A percentile compares a stretch with the other conserved stretches of the same genome.
Conservation (phyloP, 2,113 vertebrate genomes). For the Saguinus midas region DNA sequence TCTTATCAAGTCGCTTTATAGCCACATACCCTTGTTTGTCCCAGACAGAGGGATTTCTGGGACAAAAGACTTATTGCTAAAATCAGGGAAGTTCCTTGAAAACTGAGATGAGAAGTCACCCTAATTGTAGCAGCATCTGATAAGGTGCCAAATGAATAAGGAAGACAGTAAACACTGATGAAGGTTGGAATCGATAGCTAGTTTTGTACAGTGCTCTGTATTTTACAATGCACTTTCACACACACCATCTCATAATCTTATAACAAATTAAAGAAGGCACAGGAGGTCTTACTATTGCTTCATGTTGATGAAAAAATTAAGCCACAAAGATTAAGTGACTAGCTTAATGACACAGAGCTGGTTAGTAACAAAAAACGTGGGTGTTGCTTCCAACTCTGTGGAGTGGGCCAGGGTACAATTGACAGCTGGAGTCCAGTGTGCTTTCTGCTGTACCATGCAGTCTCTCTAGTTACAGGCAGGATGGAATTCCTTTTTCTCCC, state of each 20-base stretch:
- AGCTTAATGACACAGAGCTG: background rate
- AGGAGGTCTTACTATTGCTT: background rate
- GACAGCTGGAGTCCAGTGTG: background rate
- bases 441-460: background rate
- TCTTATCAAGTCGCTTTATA: background rate
- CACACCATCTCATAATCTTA: background rate
- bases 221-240: background rate
- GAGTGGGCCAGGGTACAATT: background rate
- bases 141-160: background rate
- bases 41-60: background rate
- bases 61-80: background rate
- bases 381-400: background rate
- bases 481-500: background rate
- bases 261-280: constrained; percentile 7
- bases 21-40: background rate
- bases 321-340: background rate
- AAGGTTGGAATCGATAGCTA: background rate
- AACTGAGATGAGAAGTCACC: background rate
- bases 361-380: background rate
- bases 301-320: background rate
- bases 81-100: background rate
- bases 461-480: background rate
- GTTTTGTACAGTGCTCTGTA: background rate
- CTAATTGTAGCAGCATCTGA: background rate
- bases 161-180: background rate